Base-by-base conservation (phyloP, 1,140 invertebrate genomes). In the Tribolium castaneum region DNA sequence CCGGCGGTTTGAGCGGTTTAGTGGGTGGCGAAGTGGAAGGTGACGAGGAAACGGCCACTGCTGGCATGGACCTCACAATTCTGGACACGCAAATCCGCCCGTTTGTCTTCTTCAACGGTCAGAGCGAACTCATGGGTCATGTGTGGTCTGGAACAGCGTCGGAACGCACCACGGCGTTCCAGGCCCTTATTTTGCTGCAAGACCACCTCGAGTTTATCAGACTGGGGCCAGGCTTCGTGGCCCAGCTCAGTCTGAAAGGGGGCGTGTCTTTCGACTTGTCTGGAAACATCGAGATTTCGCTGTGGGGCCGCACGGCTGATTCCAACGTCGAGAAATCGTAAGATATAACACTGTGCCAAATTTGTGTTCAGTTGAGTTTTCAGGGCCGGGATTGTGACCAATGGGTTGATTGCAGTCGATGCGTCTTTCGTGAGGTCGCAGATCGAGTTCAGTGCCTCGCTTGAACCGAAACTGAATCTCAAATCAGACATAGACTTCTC, bases 251-350 rank as follows among this genome's bases (percentile, higher is more conserved):
- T 25, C 84, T 96, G 0, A 87, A 92, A 76, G 94, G 94, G 9
- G 92, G 92, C 0, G 87, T 93, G 7, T 97, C 95, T 7, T 92
- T 97, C 76, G 95, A 98, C 85, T 87, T 97, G 5, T 92, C 94
- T 71, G 96, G 96, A 9, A 91, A 94, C 86, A 92, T 97, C n/a
- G 91, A 93, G 81, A 89, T 97, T 9, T 96, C 95, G 80, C 84
- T 97, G 6, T 98, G 96, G 96, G 95, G 94, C 79, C 91, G 93
- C 83, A 97, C 94, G 85, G 94, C 95, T 0, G 90, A 96, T 79
- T 94, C 94, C 7, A 85, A 95, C 25, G 94, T 98, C 0, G 92
- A 94, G 83, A 91, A 93, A 85, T 91, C 89, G 92, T 93, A 87
- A 89, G 88, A 71, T 10, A 3, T 39, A 13, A 75, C 19, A 45